Evolutionary conservation across 2,113 vertebrate genomes (phyloP), one percentile per base, ranked within the genome.

Genomic region (Cottus gobio): DNA sequence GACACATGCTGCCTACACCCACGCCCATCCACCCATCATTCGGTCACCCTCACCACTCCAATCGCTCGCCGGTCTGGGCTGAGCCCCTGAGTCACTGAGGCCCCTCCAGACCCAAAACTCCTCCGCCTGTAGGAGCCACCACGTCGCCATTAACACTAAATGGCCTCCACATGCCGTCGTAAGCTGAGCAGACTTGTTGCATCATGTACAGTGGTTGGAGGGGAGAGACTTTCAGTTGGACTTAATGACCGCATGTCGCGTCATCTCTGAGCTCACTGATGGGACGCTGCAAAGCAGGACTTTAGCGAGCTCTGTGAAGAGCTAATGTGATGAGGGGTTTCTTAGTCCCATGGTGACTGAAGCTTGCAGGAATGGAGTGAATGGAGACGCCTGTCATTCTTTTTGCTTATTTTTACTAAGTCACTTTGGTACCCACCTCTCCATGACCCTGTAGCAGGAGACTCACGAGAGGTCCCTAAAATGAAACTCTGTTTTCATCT

Each of bases 1-100:
- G 97, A 95, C 98, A 99, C 95, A 98, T 99, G 95, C 91, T 99
- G 93, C 98, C 98, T 71, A 99, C 98, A 3, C 98, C 98, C 36
- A 99, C 98, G 7, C 97, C 98, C 73, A 98, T 99, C 88, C 98
- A 99, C 89, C 98, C 98, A 57, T 96, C 97, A 70, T 99, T 99
- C n/a, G 96, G 96, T 77, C 95, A 94, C 90, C 93, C 91, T 20
- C 95, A 99, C 92, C 98, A 97, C 64, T 96, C 97, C 87, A 97
- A 96, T 94, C 98, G 98, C 95, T 99, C 95, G 92, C 98, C 87
- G 75, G 97, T 93, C 96, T 99, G 98, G 98, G 98, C 96, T 86
- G 98, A 96, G 90, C 91, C 94, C 31, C 60, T 62, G 60, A 62
- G 60, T 46, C 95, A 94, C 92, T 95, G 93, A 95, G 81, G 79